Base-by-base conservation (phyloP, 2,797 vertebrate species). In the Zalophus californianus region DNA sequence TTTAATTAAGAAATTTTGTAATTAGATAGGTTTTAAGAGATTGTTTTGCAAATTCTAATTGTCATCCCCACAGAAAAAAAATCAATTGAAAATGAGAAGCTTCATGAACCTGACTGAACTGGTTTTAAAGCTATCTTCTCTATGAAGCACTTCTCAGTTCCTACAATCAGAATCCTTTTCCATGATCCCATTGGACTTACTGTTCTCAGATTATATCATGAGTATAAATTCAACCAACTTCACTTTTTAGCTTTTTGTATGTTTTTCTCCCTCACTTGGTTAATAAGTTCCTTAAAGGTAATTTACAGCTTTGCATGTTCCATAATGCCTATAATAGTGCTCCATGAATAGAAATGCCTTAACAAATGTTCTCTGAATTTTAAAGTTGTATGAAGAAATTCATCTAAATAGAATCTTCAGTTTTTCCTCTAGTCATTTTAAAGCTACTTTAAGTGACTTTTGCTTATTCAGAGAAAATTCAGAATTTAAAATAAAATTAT, bases 401-500 rank as follows among this genome's bases (percentile, higher is more conserved):
- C 56, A 87, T n/a, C 23, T 16, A 54, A 72, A 80, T 73, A 16
- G 7, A 86, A 86, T 29, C 15, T 68, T 95, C 16, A 8, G 4
- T 84, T 90, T 70, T 70, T 58, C 32, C 41, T 27, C 27, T 4
- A 54, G 12, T 56, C 56, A 92, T 35, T 64, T 82, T 21, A 52
- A 89, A 86, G 58, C 41, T 35, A 88, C 70, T 75, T 73, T 75
- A 73, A 73, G 58, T 58, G 68, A 80, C 20, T n/a, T 32, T 72
- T 73, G 25, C 18, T 58, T 80, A 44, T 23, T 66, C 29, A 56
- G 8, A 13, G 21, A 64, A 91, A 91, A 91, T 82, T 62, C 27
- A 87, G 18, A 87, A n/a, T 82, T 73, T 73, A 87, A 66, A 92
- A 56, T 38, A 82, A 95, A 73, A 87, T 80, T 44, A 48, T 27